A percentile compares a stretch with the other conserved stretches of the same genome.
phyloP scores from a whole-genome alignment of 2,888 invertebrate genomes.

The Leptinotarsa juncta region DNA sequence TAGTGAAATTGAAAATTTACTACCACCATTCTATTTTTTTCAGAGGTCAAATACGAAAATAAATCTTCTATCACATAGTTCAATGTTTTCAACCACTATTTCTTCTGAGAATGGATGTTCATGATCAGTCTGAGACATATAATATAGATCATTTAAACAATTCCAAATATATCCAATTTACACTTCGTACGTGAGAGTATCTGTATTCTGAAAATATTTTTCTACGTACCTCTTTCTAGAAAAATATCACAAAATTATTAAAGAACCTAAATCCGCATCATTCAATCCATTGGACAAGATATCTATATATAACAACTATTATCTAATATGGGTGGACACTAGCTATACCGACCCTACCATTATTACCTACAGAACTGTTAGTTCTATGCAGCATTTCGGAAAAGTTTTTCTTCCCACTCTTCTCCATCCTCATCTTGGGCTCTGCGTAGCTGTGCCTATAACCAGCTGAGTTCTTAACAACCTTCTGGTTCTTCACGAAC shows the following conservation, averaged over 20 bases:
- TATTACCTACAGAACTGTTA: slow-evolving; percentile 63
- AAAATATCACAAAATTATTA: slow-evolving; percentile 27
- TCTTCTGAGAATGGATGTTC: too few relatives aligned
- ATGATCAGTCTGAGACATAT: too few relatives aligned
- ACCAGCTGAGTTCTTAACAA: slow-evolving; percentile 55
- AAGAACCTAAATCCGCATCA: background rate
- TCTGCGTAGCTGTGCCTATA: slow-evolving; percentile 77
- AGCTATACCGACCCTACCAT: slow-evolving; percentile 64
- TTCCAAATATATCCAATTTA: too few relatives aligned
- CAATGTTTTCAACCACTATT: too few relatives aligned
- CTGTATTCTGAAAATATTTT: slow-evolving; percentile 26
- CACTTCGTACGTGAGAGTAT: background rate
- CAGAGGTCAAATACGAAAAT: too few relatives aligned
- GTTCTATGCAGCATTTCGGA: slow-evolving; percentile 63
- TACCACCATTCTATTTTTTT: too few relatives aligned
- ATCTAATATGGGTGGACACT: slow-evolving; percentile 64
- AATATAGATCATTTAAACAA: too few relatives aligned
- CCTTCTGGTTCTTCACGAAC: slow-evolving; percentile 59
- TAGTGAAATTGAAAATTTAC: too few relatives aligned
- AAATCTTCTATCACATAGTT: too few relatives aligned
- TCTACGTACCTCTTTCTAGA: background rate
- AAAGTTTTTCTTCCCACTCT: slow-evolving; percentile 58
- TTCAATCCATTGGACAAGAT: slow-evolving; percentile 1
- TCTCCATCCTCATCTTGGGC: slow-evolving; percentile 66
- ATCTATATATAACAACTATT: background rate